A percentile compares a stretch with the other conserved stretches of the same genome.
Conservation (phyloP, 2,888 invertebrate species). For the Cryptocheilus praepositus region DNA sequence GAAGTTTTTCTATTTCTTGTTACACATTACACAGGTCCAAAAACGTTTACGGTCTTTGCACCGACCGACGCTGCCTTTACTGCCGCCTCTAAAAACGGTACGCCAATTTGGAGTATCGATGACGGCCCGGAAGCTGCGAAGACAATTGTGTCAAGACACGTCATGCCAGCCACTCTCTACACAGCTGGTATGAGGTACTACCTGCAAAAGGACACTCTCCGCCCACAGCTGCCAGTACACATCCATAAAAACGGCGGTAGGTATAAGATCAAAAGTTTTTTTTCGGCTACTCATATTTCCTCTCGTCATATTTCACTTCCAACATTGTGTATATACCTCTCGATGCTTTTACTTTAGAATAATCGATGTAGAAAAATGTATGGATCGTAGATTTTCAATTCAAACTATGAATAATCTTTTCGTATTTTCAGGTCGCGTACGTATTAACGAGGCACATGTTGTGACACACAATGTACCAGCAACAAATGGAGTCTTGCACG, state of each 20-base stretch:
- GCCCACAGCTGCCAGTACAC: conserved; percentile 84
- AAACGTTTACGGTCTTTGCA: conserved; percentile 90
- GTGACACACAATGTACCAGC: conserved; percentile 90
- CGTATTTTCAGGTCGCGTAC: conserved; percentile 82
- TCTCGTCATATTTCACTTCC: too few species aligned
- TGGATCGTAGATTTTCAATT: too few species aligned
- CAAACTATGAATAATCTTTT: too few species aligned
- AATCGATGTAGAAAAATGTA: too few species aligned
- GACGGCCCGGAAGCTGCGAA: conserved; percentile 77
- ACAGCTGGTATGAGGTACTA: conserved; percentile 92
- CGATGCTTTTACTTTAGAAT: too few species aligned
- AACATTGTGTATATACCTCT: too few species aligned
- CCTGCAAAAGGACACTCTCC: conserved; percentile 87
- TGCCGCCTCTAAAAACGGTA: conserved; percentile 77
- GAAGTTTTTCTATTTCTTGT: too few species aligned
- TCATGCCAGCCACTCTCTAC: conserved; percentile 86
- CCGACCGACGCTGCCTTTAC: conserved; percentile 88
- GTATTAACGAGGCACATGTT: conserved; percentile 88
- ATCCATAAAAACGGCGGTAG: conserved; percentile 87
- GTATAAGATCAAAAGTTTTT: too few species aligned
- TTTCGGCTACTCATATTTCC: too few species aligned
- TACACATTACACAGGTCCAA: conserved; percentile 78
- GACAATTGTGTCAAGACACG: conserved; percentile 85
- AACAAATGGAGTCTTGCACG: conserved; percentile 92
- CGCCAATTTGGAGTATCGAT: conserved; percentile 66